phyloP scores from a whole-genome alignment of 2,888 invertebrate genomes.

The Meliscaeva auricollis region DNA sequence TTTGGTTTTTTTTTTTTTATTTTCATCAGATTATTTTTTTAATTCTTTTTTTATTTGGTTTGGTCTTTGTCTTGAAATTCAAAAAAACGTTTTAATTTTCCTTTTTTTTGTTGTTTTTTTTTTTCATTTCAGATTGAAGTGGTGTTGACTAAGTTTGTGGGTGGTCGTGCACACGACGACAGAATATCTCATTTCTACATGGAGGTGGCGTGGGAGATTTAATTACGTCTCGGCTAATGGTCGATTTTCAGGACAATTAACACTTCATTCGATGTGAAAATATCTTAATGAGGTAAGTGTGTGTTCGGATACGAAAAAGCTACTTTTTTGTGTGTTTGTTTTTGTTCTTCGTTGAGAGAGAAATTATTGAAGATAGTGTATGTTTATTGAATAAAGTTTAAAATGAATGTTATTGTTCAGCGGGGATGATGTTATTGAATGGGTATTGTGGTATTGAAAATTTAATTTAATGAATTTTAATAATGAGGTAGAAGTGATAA shows the following conservation, averaged over 20 bases:
- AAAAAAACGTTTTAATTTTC: constrained; percentile 36
- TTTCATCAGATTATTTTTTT: constrained; percentile 10
- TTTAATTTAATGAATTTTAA: background rate
- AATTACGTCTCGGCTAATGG: constrained; percentile 68
- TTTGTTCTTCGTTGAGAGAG: background rate
- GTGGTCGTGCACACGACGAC: constrained; percentile 21
- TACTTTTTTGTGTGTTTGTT: background rate
- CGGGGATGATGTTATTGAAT: background rate
- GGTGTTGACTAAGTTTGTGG: constrained; percentile 37
- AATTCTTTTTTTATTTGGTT: constrained; percentile 19
- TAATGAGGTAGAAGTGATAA: background rate
- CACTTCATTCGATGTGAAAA: constrained; percentile 59
- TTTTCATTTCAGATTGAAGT: constrained; percentile 41
- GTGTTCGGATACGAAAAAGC: background rate
- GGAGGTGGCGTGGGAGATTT: constrained; percentile 43
- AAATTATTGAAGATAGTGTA: background rate
- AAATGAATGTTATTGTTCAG: background rate
- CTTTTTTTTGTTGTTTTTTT: constrained; percentile 13
- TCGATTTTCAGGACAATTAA: constrained; percentile 70
- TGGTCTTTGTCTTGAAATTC: constrained; percentile 30
- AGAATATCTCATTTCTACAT: constrained; percentile 19
- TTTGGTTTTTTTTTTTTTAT: constrained; percentile 4
- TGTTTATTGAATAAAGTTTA: background rate
- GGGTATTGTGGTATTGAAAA: background rate
- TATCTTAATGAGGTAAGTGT: constrained; percentile 47